A percentile compares a stretch with the other conserved stretches of the same genome.
These are phyloP conservation scores for Protonibea diacanthus DNA, from an alignment of 2,797 vertebrate genomes.

Conservation along the genomic window DNA sequence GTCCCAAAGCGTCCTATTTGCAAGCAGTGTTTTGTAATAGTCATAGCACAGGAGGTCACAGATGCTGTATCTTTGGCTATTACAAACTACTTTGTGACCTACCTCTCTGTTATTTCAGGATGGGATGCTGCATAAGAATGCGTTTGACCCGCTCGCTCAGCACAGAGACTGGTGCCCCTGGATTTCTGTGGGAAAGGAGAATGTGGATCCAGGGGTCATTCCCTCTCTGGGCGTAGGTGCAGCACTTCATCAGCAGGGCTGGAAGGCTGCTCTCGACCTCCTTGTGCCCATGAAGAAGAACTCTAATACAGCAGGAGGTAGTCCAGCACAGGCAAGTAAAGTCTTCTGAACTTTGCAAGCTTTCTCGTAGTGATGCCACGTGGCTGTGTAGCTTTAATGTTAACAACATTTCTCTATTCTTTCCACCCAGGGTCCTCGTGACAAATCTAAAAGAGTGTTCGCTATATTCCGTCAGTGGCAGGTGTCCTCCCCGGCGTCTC, in stretches of 20 bases:
- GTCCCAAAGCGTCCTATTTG: not conserved
- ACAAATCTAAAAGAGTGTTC: conserved; percentile 95
- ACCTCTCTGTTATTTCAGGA: conserved; percentile 74
- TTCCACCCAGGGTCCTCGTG: conserved; percentile 88
- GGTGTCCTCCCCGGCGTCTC: conserved; percentile 83
- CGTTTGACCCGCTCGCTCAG: conserved; percentile 92
- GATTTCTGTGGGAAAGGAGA: conserved; percentile 83
- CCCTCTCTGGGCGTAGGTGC: conserved; percentile 43
- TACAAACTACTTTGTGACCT: not conserved
- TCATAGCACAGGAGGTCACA: not conserved
- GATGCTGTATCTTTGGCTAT: not conserved
- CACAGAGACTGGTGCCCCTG: conserved; percentile 98
- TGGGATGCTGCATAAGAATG: conserved; percentile 83
- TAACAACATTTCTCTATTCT: conserved; percentile 22
- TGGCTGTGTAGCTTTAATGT: not conserved
- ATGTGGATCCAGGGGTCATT: conserved; percentile 59
- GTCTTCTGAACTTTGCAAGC: not conserved
- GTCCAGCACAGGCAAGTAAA: conserved; percentile 84
- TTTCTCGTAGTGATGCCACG: no score
- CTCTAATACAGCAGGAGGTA: conserved; percentile 68
- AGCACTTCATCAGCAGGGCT: conserved; percentile 84
- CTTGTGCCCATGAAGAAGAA: conserved; percentile 88
- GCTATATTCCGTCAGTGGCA: conserved; percentile 96
- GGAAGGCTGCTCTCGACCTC: conserved; percentile 87
- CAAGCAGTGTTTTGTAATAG: not conserved